These are phyloP conservation scores for Eupithecia tripunctaria DNA, from an alignment of 2,888 invertebrate species.

Conservation along the genomic window DNA sequence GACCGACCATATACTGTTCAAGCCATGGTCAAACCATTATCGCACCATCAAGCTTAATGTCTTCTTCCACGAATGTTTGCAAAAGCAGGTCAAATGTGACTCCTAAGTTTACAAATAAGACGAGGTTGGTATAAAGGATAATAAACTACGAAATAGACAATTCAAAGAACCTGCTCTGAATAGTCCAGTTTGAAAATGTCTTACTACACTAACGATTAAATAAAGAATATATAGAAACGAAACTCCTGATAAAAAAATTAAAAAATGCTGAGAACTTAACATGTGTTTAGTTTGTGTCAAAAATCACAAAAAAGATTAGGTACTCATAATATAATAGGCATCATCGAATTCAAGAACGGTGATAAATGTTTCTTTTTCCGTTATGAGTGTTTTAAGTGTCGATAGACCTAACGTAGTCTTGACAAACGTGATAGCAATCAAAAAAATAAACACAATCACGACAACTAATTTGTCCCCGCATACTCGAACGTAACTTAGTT, in stretches of 20 bases:
- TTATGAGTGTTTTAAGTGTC: no score
- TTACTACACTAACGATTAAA: constrained; percentile 3
- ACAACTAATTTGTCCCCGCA: no score
- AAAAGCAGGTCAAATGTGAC: constrained; percentile 21
- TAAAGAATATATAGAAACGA: neutral
- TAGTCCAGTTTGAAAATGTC: constrained; percentile 21
- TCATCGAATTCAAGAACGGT: no score
- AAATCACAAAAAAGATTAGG: no score
- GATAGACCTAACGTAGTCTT: no score
- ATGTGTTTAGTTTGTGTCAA: no score
- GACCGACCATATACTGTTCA: constrained; percentile 15
- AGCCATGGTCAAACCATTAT: constrained; percentile 13
- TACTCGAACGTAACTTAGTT: no score
- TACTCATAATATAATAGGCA: no score
- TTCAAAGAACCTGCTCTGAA: constrained; percentile 26
- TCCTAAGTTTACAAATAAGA: constrained; percentile 8
- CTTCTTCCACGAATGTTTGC: constrained; percentile 19
- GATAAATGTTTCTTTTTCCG: no score
- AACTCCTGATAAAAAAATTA: neutral
- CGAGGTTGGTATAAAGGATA: constrained; percentile 11
- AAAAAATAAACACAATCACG: no score
- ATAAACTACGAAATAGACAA: constrained; percentile 30
- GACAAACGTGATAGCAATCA: no score
- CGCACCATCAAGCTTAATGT: constrained; percentile 16
- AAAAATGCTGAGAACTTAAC: neutral